phyloP scores from a whole-genome alignment of 2,888 invertebrate genomes.

The Sclerodermus sp. region DNA sequence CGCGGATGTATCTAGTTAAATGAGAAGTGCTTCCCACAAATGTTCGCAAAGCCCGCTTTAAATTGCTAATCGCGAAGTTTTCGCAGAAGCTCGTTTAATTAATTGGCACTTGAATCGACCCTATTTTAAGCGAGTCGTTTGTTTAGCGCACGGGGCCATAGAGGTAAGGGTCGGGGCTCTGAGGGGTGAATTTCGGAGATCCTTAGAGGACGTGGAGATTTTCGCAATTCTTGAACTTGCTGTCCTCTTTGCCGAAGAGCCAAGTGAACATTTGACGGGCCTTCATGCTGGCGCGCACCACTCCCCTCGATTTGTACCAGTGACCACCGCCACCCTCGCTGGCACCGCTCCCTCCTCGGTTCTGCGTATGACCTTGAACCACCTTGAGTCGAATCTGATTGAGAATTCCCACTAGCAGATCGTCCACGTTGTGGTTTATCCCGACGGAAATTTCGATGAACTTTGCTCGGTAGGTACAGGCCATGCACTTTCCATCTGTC shows the following conservation, averaged over 20 bases:
- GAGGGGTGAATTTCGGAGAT: background rate
- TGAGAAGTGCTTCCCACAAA: no score
- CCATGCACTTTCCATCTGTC: slow-evolving; percentile 90
- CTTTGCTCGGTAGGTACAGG: slow-evolving; percentile 88
- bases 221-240: slow-evolving; percentile 90
- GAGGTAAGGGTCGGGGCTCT: no score
- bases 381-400: slow-evolving; percentile 87
- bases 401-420: slow-evolving; percentile 88
- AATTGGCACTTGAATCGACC: slow-evolving; percentile 22
- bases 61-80: no score
- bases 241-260: slow-evolving; percentile 88
- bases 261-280: slow-evolving; percentile 89
- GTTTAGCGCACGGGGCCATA: no score
- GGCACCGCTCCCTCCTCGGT: slow-evolving; percentile 41
- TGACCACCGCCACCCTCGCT: slow-evolving; percentile 58
- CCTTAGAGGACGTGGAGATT: slow-evolving; percentile 82
- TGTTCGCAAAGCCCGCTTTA: no score
- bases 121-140: background rate
- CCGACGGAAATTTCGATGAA: slow-evolving; percentile 96
- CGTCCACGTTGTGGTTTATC: slow-evolving; percentile 96
- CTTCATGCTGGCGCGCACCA: slow-evolving; percentile 85
- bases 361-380: slow-evolving; percentile 62
- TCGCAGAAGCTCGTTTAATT: background rate
- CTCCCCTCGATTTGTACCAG: slow-evolving; percentile 84
- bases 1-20: no score